Evolutionary conservation across 2,113 vertebrate species (phyloP), one percentile per base, ranked within the genome.

Genomic region (Anarrhichthys ocellatus): DNA sequence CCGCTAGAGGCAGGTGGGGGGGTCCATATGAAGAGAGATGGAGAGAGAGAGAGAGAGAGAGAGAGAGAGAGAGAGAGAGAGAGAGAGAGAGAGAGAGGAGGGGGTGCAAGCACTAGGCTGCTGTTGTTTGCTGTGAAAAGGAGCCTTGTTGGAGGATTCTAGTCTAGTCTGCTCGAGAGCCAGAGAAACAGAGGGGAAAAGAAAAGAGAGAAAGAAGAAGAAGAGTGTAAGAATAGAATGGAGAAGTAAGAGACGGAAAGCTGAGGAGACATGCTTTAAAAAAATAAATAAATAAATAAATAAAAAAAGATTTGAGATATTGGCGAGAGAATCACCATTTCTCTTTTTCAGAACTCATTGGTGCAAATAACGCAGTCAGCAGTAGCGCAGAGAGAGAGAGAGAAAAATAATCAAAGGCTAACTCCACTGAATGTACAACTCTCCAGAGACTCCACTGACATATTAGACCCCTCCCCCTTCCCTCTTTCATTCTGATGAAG

Each of bases 81-180:
- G 58, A 44, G 63, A 59, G 58, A 66, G 64, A 67, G 14, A 38
- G 22, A 70, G 48, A 50, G 62, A 63, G 67, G 14, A 40, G 24
- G 71, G 56, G 62, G 59, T 76, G 2, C 36, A 29, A 52, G 75
- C 62, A 75, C n/a, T 76, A 46, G 78, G 76, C 82, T 83, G 89
- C 81, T 90, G 87, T 86, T 90, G 87, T 86, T 71, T 82, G 78
- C 84, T 78, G 78, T 90, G 78, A 93, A 93, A 94, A 94, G 85
- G 68, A 71, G 59, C 84, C 88, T 93, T 95, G 92, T 92, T 92
- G 86, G 79, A 69, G 75, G 81, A 87, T 66, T 91, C 69, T 78
- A 59, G 76, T 81, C 81, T 77, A 48, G 65, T 81, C 76, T 86
- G 82, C 82, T 82, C 10, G 42, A 81, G 65, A 83, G 73, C 58